A percentile compares a stretch with the other conserved stretches of the same genome.
Evolutionary conservation across 2,888 invertebrate genomes (phyloP).

Genomic region (Cinara cedri): DNA sequence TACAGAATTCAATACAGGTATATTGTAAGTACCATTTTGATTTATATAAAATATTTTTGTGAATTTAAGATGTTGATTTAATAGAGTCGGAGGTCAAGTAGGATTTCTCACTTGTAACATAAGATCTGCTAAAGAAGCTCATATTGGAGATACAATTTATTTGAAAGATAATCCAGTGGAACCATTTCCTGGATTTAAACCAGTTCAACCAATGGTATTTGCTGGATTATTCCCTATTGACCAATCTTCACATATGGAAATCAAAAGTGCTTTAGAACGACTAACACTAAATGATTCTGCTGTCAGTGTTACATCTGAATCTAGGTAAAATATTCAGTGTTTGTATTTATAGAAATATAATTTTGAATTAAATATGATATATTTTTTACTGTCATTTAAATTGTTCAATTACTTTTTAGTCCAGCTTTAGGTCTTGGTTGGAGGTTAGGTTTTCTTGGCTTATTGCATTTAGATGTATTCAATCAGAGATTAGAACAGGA

Average conservation of each 20-base stretch:
- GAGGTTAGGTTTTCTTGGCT: conserved; percentile 84
- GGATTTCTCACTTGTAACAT: conserved; percentile 86
- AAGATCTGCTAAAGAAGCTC: conserved; percentile 74
- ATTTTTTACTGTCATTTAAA: conserved; percentile 19
- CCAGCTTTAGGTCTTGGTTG: conserved; percentile 88
- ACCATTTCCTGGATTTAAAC: conserved; percentile 71
- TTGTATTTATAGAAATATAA: background rate
- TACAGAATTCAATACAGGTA: conserved; percentile 70
- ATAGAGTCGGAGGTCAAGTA: conserved; percentile 86
- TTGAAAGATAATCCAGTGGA: conserved; percentile 67
- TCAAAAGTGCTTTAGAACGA: conserved; percentile 86
- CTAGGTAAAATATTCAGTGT: conserved; percentile 73
- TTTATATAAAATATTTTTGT: background rate
- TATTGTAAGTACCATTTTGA: conserved; percentile 67
- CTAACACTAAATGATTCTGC: conserved; percentile 93
- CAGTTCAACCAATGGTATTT: conserved; percentile 81
- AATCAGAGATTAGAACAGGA: conserved; percentile 85
- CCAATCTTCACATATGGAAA: conserved; percentile 78
- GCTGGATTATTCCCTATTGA: conserved; percentile 91
- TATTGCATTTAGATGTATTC: conserved; percentile 88
- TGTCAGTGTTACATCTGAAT: conserved; percentile 80
- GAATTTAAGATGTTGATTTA: conserved; percentile 44
- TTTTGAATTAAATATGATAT: background rate
- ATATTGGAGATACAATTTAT: conserved; percentile 79
- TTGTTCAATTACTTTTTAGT: conserved; percentile 65